Percentiles rank a stretch among this genome's conserved stretches.
Conservation (phyloP, 2,113 vertebrate genomes). For the Oreocharis arfaki region DNA sequence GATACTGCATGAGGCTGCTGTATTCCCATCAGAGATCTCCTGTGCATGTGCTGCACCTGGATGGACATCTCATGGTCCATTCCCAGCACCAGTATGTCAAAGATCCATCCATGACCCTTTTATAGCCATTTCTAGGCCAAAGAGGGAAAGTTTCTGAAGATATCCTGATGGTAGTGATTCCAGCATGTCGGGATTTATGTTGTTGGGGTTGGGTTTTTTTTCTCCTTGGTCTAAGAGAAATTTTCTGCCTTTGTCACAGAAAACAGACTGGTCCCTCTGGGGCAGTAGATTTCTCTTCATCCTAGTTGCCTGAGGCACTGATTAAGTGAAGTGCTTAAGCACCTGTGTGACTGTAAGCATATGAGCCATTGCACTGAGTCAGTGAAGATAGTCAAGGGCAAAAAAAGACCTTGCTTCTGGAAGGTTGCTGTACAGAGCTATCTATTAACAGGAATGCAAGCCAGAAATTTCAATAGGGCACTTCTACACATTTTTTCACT, state of each 20-base stretch:
- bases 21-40: background rate
- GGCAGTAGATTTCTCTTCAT: background rate
- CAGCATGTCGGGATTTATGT: fast-evolving
- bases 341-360: background rate
- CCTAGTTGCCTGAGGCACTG: background rate
- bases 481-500: background rate
- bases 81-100: background rate
- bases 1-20: background rate
- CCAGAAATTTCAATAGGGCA: background rate
- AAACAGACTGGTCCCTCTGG: background rate
- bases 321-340: background rate
- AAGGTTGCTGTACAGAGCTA: background rate
- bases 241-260: background rate
- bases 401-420: background rate
- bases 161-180: background rate
- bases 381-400: background rate
- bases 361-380: background rate
- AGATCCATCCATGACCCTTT: background rate
- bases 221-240: background rate
- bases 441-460: background rate
- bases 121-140: background rate
- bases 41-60: background rate
- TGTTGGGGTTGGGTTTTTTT: fast-evolving
- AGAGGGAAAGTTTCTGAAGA: background rate
- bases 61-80: too few relatives aligned